These are phyloP conservation scores for Campoplex capitator DNA, from an alignment of 2,888 invertebrate genomes.

Conservation along the genomic window DNA sequence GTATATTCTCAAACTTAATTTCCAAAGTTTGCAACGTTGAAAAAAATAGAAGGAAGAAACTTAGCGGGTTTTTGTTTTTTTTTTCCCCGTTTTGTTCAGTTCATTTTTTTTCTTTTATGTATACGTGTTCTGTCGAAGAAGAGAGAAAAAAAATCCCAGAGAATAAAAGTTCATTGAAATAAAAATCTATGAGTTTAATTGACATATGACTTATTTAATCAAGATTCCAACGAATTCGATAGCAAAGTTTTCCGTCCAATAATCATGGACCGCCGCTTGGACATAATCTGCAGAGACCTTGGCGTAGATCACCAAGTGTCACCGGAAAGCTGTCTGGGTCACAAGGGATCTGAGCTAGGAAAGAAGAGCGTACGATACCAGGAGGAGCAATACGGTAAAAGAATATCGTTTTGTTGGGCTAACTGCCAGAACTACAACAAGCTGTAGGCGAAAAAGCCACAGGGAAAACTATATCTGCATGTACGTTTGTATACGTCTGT, in stretches of 20 bases:
- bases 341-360: slow-evolving; percentile 12
- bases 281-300: background rate
- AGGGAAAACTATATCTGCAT: background rate
- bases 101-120: no score
- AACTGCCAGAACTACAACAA: slow-evolving; percentile 46
- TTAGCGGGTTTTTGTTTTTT: no score
- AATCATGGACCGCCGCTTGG: background rate
- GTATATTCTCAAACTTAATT: no score
- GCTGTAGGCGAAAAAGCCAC: slow-evolving; percentile 26
- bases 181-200: no score
- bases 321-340: slow-evolving; percentile 27
- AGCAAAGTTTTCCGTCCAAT: background rate
- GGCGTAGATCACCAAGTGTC: slow-evolving; percentile 14
- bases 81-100: no score
- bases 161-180: no score
- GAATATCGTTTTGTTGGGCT: slow-evolving; percentile 58
- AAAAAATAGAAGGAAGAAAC: no score
- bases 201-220: background rate
- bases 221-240: background rate
- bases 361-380: slow-evolving; percentile 43
- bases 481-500: background rate
- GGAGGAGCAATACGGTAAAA: slow-evolving; percentile 43
- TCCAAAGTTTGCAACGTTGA: no score
- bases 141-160: no score
- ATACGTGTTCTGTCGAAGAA: no score